phyloP scores from a whole-genome alignment of 2,113 vertebrate species.

The Parus major region DNA sequence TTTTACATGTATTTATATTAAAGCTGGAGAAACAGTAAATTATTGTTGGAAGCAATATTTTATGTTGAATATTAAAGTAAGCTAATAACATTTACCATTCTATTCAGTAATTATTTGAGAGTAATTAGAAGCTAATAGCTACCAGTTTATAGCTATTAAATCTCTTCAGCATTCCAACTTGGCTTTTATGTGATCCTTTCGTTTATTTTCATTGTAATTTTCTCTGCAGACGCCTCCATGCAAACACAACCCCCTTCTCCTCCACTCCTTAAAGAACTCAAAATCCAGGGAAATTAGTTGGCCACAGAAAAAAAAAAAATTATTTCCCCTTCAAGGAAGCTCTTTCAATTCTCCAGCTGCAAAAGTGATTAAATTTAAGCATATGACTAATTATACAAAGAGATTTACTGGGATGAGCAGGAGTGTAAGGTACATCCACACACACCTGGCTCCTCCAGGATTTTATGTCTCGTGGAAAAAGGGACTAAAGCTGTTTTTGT shows the following conservation, averaged over 20 bases:
- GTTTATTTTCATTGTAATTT: slow-evolving; percentile 8
- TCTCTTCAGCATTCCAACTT: slow-evolving; percentile 35
- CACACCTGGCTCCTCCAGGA: neutral
- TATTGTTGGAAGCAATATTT: slow-evolving; percentile 50
- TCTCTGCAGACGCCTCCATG: neutral
- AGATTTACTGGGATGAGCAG: neutral
- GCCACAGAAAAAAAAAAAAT: neutral
- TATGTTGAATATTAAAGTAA: slow-evolving; percentile 55
- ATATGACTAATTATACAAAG: neutral
- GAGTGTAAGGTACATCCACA: neutral
- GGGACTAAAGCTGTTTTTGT: neutral
- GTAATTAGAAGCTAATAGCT: slow-evolving; percentile 62
- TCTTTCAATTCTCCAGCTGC: neutral
- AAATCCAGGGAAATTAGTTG: neutral
- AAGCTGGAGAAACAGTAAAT: slow-evolving; percentile 38
- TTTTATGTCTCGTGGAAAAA: neutral
- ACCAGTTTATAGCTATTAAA: slow-evolving; percentile 46
- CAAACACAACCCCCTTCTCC: neutral
- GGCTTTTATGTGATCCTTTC: slow-evolving; percentile 39
- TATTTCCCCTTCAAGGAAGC: neutral
- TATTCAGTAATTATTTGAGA: slow-evolving; percentile 65
- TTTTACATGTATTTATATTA: neutral
- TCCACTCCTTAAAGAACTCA: neutral
- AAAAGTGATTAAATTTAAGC: neutral
- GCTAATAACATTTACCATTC: slow-evolving; percentile 56